Conservation (phyloP, 2,797 vertebrate genomes). For the Hydrocynus forskahlii region DNA sequence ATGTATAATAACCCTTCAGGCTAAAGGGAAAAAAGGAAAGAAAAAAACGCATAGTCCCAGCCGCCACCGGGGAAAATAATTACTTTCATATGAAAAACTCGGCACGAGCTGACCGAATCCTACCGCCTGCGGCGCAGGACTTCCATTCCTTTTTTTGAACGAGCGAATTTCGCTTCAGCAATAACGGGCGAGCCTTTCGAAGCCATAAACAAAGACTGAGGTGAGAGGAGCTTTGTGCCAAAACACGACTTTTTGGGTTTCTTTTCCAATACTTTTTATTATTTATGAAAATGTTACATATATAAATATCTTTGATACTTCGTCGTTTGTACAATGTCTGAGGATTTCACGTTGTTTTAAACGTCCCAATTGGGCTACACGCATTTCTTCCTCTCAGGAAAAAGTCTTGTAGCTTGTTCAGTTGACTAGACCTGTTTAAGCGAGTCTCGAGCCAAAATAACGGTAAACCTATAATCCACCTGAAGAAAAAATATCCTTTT, state of each 20-base stretch:
- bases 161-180: conserved; percentile 97
- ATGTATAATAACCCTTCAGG: conserved; percentile 93
- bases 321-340: conserved; percentile 85
- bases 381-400: conserved; percentile 4
- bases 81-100: conserved; percentile 99
- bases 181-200: conserved; percentile 77
- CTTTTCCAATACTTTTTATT: conserved; percentile 69
- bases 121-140: conserved; percentile 92
- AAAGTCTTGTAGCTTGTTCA: conserved; percentile 43
- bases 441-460: conserved; percentile 14
- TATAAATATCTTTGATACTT: conserved; percentile 98
- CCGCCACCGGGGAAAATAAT: conserved; percentile 99
- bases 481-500: conserved; percentile 77
- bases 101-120: conserved; percentile 94
- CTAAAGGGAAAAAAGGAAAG: conserved; percentile 59
- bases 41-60: conserved; percentile 78
- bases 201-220: conserved; percentile 43
- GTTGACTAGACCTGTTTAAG: conserved; percentile 53
- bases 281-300: conserved; percentile 99
- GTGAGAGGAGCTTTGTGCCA: conserved; percentile 24
- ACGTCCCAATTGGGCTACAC: conserved; percentile 35
- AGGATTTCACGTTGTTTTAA: conserved; percentile 78
- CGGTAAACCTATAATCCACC: conserved; percentile 67
- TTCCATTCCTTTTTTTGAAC: conserved; percentile 75
- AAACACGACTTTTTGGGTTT: conserved; percentile 3